These are phyloP conservation scores for Ormyrus nitidulus DNA, from an alignment of 2,888 invertebrate species.

Conservation along the genomic window DNA sequence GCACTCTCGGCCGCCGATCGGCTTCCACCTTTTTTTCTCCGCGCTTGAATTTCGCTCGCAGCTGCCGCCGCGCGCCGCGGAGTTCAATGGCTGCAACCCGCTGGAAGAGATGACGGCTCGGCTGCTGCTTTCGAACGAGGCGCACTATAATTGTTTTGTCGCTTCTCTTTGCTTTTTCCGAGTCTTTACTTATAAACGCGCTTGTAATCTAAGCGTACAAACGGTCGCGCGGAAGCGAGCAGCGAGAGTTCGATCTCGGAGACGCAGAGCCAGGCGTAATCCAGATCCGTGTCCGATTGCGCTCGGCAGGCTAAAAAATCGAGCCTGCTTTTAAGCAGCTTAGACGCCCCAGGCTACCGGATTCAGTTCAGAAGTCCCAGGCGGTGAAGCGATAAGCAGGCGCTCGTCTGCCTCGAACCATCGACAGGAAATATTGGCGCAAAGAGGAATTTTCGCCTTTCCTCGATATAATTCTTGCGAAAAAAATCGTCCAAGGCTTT, in stretches of 20 bases:
- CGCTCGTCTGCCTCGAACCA: too few relatives aligned
- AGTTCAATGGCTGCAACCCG: background rate
- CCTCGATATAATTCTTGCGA: too few relatives aligned
- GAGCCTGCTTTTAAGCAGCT: constrained; percentile 36
- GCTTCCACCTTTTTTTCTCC: background rate
- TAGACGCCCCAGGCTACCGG: constrained; percentile 6
- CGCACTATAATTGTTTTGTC: too few relatives aligned
- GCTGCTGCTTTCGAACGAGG: too few relatives aligned
- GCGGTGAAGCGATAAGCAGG: too few relatives aligned
- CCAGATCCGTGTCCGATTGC: constrained; percentile 45
- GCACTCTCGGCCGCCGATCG: background rate
- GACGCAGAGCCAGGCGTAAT: constrained; percentile 25
- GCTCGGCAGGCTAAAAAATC: constrained; percentile 4
- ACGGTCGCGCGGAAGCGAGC: background rate
- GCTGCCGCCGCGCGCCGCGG: background rate
- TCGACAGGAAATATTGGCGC: too few relatives aligned
- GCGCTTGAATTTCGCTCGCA: background rate
- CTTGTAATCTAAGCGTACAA: background rate
- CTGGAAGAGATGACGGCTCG: too few relatives aligned
- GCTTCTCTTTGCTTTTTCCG: too few relatives aligned
- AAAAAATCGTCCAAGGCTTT: too few relatives aligned
- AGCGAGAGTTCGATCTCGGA: constrained; percentile 1
- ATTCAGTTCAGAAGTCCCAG: constrained; percentile 29
- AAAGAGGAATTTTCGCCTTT: too few relatives aligned
- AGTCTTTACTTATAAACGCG: too few relatives aligned